phyloP scores from a whole-genome alignment of 2,113 vertebrate genomes.

The Channa maculata region DNA sequence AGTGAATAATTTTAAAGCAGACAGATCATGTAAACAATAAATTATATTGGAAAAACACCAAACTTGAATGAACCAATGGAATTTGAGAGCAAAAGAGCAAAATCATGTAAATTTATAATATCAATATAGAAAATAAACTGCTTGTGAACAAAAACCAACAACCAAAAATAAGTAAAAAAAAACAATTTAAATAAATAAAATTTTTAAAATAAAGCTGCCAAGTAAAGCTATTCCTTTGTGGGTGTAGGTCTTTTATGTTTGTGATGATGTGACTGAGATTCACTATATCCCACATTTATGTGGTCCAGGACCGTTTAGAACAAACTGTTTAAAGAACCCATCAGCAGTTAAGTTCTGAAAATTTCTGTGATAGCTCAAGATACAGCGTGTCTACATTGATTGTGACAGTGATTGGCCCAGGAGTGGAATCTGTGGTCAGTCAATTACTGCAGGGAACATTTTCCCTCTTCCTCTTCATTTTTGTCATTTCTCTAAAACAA shows the following conservation, averaged over 20 bases:
- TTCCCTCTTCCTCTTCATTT: conserved; percentile 4
- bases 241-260: conserved; percentile 5
- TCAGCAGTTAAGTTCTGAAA: conserved; percentile 23
- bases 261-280: neutral
- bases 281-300: neutral
- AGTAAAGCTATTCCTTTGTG: no score
- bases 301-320: conserved; percentile 45
- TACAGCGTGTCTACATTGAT: conserved; percentile 51
- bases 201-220: no score
- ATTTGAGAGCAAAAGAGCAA: no score
- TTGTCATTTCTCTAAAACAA: conserved; percentile 32
- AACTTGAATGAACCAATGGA: no score
- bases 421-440: conserved; percentile 40
- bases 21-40: no score
- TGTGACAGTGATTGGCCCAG: conserved; percentile 58
- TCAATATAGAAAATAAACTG: no score
- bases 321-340: conserved; percentile 41
- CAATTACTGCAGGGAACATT: conserved; percentile 20
- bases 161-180: no score
- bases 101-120: no score
- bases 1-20: no score
- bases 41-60: no score
- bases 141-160: no score
- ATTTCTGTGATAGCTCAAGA: conserved; percentile 58
- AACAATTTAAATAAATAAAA: no score